A percentile compares a stretch with the other conserved stretches of the same genome.
Conservation (phyloP, 2,888 invertebrate species). For the Drosophila lacicola region DNA sequence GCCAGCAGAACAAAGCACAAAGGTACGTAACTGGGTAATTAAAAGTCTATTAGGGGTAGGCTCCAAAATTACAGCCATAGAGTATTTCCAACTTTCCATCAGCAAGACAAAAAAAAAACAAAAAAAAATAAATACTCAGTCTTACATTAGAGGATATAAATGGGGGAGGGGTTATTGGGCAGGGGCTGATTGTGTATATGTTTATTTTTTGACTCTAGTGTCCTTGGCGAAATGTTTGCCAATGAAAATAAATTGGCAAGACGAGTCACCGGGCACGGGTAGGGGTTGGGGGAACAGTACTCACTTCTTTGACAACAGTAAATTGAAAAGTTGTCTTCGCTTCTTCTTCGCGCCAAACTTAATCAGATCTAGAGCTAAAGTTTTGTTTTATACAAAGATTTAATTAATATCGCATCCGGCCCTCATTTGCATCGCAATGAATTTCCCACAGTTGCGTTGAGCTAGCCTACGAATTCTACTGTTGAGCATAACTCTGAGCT, state of each 20-base stretch:
- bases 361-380: slow-evolving; percentile 41
- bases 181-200: background rate
- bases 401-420: slow-evolving; percentile 43
- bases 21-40: slow-evolving; percentile 57
- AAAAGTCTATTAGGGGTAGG: slow-evolving; percentile 64
- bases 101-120: background rate
- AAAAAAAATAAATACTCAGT: background rate
- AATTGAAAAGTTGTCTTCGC: slow-evolving; percentile 47
- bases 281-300: background rate
- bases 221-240: slow-evolving; percentile 43
- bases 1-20: slow-evolving; percentile 49
- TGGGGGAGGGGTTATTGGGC: background rate
- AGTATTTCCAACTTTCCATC: slow-evolving; percentile 23
- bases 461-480: background rate
- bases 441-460: background rate
- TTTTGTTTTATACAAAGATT: slow-evolving; percentile 36
- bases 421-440: slow-evolving; percentile 38
- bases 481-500: background rate
- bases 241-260: slow-evolving; percentile 54
- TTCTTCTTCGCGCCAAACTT: slow-evolving; percentile 13
- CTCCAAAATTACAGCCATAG: slow-evolving; percentile 4
- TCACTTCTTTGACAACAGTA: slow-evolving; percentile 17
- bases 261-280: slow-evolving; percentile 20
- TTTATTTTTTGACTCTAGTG: slow-evolving; percentile 9
- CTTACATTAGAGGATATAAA: slow-evolving; percentile 11